Evolutionary conservation across 1,140 invertebrate genomes (phyloP), one percentile per base, ranked within the genome.

Genomic region (Bombus soroeensis): DNA sequence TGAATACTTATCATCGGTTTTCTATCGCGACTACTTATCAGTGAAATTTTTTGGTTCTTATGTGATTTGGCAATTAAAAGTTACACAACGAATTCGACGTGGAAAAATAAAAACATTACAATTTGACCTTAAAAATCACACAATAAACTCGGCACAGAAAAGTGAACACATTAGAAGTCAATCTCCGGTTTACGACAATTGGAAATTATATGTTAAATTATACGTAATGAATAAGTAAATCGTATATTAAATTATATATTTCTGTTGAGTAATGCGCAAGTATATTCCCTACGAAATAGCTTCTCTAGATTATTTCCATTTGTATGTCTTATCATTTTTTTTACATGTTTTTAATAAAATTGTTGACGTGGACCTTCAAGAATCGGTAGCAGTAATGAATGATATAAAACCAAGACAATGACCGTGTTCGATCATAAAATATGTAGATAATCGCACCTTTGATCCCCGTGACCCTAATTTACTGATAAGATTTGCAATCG

Each of bases 381-480:
- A 53, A 53, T 22, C 47, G 18, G 47, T 53, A 53, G 6, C 47
- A 8, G 18, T 22, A 22, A 53, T 22, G 47, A 53, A 22, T 9
- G 15, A 34, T 68, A 68, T 53, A 22, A 53, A 53, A 68, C 1
- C 5, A n/a, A 39, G 8, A 34, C 39, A 22, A 13, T n/a, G 39
- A n/a, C 8, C 12, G 28, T 13, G 15, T 18, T 72, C 6, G 5
- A 5, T 34, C 32, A 34, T 37, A 57, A 18, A 76, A 81, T 71
- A 88, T 77, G 8, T 70, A 37, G 53, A 43, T 41, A 6, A n/a
- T 37, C 1, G 39, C 10, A 75, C 64, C 37, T 89, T 79, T 86
- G 66, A 87, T 72, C 76, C 78, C 59, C 0, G 47, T 53, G 90
- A 91, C 76, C 83, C 62, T 70, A 84, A 62, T 32, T 47, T 57